These are phyloP conservation scores for Tyto alba DNA, from an alignment of 2,113 vertebrate species.

Conservation along the genomic window DNA sequence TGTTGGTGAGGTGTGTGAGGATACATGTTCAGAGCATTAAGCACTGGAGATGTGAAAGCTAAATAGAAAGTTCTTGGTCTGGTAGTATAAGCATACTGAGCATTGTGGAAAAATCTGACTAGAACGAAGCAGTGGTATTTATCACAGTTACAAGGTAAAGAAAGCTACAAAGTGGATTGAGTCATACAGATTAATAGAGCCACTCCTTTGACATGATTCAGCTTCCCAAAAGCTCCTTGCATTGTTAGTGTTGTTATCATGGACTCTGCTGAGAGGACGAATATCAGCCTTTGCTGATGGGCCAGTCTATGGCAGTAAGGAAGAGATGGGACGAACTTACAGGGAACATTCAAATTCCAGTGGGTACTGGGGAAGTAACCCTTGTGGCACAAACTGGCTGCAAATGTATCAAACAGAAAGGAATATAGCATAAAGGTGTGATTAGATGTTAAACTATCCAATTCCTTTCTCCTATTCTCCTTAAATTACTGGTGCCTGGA, in stretches of 20 bases:
- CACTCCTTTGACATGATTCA: not conserved
- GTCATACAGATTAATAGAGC: not conserved
- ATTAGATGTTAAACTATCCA: not conserved
- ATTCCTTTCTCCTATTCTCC: not conserved
- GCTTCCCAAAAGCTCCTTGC: not conserved
- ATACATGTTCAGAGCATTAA: not conserved
- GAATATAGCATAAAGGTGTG: not conserved
- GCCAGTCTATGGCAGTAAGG: not conserved
- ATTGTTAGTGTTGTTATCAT: not conserved
- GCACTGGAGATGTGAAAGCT: not conserved
- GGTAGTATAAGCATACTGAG: not conserved
- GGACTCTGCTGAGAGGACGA: not conserved
- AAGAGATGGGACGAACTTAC: not conserved
- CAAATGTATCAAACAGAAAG: not conserved
- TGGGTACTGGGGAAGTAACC: not conserved
- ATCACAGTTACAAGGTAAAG: not conserved
- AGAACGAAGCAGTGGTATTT: not conserved
- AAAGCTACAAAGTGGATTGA: not conserved
- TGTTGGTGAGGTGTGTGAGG: not conserved
- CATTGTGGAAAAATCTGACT: not conserved
- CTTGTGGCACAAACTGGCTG: not conserved
- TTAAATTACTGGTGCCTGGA: not conserved
- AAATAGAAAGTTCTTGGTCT: not conserved
- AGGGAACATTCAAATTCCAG: fast-evolving
- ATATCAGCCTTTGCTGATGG: not conserved